Percentiles rank a stretch among this genome's conserved stretches.
These are phyloP conservation scores for Drosophila nigritarsus DNA, from an alignment of 2,888 invertebrate species.

Conservation along the genomic window DNA sequence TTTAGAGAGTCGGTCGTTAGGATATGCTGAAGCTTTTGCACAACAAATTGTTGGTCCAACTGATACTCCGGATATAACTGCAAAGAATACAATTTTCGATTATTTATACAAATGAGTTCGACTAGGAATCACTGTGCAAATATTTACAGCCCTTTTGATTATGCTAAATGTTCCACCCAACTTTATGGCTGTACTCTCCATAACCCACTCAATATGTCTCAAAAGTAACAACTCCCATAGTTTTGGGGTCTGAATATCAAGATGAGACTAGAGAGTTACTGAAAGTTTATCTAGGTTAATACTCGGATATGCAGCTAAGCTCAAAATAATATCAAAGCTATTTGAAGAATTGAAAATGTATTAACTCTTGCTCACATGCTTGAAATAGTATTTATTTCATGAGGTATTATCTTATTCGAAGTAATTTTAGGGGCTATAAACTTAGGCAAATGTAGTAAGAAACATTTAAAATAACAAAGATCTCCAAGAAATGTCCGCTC, in stretches of 20 bases:
- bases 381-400: too few species aligned
- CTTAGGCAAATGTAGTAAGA: neutral
- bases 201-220: neutral
- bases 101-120: neutral
- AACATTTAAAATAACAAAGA: neutral
- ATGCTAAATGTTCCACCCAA: neutral
- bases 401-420: neutral
- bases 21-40: constrained; percentile 89
- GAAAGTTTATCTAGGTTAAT: neutral
- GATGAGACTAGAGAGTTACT: neutral
- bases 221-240: neutral
- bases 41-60: constrained; percentile 89
- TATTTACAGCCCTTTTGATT: neutral
- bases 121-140: neutral
- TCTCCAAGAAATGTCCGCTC: neutral
- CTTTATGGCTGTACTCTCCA: neutral
- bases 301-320: neutral
- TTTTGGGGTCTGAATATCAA: neutral
- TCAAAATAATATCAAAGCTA: neutral
- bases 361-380: too few species aligned
- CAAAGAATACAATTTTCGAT: constrained; percentile 50
- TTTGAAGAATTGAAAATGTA: neutral
- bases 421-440: neutral
- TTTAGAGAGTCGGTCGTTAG: constrained; percentile 87
- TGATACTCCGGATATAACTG: constrained; percentile 89